A percentile compares a stretch with the other conserved stretches of the same genome.
These are phyloP conservation scores for Myanophis thanlyinensis DNA, from an alignment of 2,113 vertebrate species.

Conservation along the genomic window DNA sequence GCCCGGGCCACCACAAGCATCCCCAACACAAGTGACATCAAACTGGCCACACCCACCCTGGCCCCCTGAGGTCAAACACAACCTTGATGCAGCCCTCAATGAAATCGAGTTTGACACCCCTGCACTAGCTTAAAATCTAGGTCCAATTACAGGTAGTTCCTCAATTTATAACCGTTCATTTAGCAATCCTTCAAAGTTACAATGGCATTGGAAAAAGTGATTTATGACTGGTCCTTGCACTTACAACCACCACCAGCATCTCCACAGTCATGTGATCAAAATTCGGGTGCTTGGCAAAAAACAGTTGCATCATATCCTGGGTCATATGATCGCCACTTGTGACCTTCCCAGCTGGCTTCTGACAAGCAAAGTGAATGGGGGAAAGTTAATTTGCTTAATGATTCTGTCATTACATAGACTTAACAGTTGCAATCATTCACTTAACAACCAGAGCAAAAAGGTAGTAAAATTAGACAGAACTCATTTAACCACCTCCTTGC, in stretches of 20 bases:
- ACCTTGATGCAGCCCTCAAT: no score
- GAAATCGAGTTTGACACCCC: no score
- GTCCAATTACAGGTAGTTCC: not conserved
- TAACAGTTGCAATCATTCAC: not conserved
- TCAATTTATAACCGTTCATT: not conserved
- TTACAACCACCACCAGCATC: not conserved
- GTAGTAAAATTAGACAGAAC: not conserved
- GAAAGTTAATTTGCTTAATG: not conserved
- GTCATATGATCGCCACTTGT: not conserved
- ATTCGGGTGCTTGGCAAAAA: not conserved
- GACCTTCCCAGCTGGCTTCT: not conserved
- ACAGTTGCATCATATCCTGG: not conserved
- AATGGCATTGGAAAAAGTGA: not conserved
- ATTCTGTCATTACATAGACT: not conserved
- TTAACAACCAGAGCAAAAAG: not conserved
- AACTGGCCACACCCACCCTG: no score
- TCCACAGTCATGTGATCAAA: not conserved
- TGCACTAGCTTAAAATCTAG: not conserved
- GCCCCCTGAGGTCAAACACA: no score
- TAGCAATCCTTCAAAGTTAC: not conserved
- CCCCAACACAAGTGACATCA: no score
- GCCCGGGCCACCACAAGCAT: no score
- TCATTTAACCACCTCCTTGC: not conserved
- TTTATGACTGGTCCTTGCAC: not conserved
- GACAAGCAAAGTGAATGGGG: not conserved